Conservation (phyloP, 2,113 vertebrate genomes). For the Paramisgurnus dabryanus region DNA sequence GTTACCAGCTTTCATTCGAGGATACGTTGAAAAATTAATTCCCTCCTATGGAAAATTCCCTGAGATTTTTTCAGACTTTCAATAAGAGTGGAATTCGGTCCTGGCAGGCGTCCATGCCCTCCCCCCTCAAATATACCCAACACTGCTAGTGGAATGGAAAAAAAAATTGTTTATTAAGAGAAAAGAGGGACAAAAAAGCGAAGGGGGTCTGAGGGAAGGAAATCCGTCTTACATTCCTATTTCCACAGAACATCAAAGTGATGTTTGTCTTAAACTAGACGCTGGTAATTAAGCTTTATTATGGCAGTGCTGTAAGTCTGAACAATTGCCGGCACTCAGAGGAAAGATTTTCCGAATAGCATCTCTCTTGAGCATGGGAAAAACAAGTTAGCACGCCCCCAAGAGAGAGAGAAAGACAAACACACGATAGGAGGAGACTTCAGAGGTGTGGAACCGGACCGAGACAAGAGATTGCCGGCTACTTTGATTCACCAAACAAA, state of each 20-base stretch:
- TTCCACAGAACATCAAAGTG: slow-evolving; percentile 72
- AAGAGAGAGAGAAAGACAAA: slow-evolving; percentile 29
- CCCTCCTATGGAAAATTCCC: slow-evolving; percentile 77
- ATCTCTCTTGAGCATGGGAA: slow-evolving; percentile 39
- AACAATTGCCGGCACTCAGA: slow-evolving; percentile 60
- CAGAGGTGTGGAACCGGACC: slow-evolving; percentile 1
- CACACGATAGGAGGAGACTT: slow-evolving; percentile 19
- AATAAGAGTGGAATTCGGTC: slow-evolving; percentile 75
- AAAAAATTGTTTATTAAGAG: slow-evolving; percentile 71
- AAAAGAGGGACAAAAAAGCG: slow-evolving; percentile 66
- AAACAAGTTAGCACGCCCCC: slow-evolving; percentile 31
- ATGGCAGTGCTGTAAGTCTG: slow-evolving; percentile 42
- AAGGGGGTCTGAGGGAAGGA: slow-evolving; percentile 63
- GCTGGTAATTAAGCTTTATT: slow-evolving; percentile 72
- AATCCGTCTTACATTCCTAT: slow-evolving; percentile 70
- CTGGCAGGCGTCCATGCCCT: slow-evolving; percentile 69
- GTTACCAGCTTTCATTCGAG: slow-evolving; percentile 61
- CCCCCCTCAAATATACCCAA: slow-evolving; percentile 33
- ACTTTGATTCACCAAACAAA: neutral
- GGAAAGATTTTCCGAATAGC: slow-evolving; percentile 68
- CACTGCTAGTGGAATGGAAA: slow-evolving; percentile 63
- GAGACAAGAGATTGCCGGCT: neutral
- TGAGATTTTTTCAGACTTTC: slow-evolving; percentile 69
- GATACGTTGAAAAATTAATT: slow-evolving; percentile 71
- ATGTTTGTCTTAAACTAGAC: slow-evolving; percentile 68